Evolutionary conservation across 2,888 invertebrate species (phyloP).

Genomic region (Chalcosyrphus nemorum): DNA sequence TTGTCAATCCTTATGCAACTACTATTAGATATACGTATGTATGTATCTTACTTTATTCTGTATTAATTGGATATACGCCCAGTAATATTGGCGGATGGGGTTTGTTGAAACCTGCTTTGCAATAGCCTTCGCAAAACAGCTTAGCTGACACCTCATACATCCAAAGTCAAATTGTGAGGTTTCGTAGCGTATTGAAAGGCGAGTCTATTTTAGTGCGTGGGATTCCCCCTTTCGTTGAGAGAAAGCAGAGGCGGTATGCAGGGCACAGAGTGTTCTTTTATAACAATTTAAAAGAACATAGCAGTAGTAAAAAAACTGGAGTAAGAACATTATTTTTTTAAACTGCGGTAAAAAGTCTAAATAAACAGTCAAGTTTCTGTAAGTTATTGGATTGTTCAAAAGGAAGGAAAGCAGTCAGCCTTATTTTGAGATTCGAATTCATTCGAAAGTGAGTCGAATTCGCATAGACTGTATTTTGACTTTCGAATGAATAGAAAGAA

Average conservation of each 20-base stretch:
- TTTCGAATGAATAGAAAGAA: too few relatives aligned
- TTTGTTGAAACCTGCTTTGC: conserved; percentile 3
- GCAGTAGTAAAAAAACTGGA: too few relatives aligned
- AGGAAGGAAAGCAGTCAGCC: too few relatives aligned
- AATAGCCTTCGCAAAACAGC: conserved; percentile 38
- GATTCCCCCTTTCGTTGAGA: conserved; percentile 25
- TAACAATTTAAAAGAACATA: too few relatives aligned
- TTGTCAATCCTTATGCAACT: conserved; percentile 18
- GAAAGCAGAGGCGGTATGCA: neutral
- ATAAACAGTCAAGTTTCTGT: too few relatives aligned
- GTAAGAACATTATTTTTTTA: too few relatives aligned
- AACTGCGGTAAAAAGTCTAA: too few relatives aligned
- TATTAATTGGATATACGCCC: conserved; percentile 35
- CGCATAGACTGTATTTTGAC: too few relatives aligned
- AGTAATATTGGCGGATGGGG: neutral
- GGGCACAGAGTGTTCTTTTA: too few relatives aligned
- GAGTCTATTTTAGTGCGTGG: conserved; percentile 18
- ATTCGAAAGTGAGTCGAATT: too few relatives aligned
- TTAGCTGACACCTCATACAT: conserved; percentile 9
- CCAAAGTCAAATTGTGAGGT: conserved; percentile 43
- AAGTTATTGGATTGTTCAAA: too few relatives aligned
- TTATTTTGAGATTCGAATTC: too few relatives aligned
- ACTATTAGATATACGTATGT: neutral
- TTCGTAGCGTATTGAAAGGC: conserved; percentile 36
- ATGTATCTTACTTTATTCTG: neutral